These are phyloP conservation scores for Drosophila pachea DNA, from an alignment of 1,140 invertebrate species.

Conservation along the genomic window DNA sequence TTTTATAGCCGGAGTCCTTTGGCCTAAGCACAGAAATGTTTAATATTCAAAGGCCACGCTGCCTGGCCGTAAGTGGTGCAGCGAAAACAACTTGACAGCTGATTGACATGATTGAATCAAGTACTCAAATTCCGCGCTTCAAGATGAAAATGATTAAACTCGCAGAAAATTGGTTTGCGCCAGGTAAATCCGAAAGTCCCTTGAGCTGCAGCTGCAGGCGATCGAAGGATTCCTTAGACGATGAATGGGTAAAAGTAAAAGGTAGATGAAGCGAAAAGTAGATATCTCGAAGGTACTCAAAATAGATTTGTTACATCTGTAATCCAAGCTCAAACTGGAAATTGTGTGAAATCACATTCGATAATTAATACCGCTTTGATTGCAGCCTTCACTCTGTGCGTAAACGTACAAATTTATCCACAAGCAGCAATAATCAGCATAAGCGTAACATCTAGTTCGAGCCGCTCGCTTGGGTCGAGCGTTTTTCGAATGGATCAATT, in stretches of 20 bases:
- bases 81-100: slow-evolving; percentile 30
- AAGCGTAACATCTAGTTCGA: background rate
- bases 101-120: slow-evolving; percentile 54
- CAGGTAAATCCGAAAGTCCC: background rate
- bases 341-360: too few species aligned
- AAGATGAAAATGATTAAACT: slow-evolving; percentile 16
- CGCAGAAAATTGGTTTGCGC: background rate
- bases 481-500: slow-evolving; percentile 17
- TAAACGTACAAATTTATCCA: background rate
- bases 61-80: background rate
- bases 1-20: slow-evolving; percentile 39
- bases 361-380: too few species aligned
- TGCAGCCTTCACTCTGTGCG: too few species aligned
- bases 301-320: too few species aligned
- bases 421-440: background rate
- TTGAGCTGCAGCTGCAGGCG: too few species aligned
- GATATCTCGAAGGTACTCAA: too few species aligned
- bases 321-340: too few species aligned
- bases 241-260: too few species aligned
- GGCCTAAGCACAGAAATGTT: background rate
- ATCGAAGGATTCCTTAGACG: too few species aligned
- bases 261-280: too few species aligned
- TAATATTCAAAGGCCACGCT: slow-evolving; percentile 18
- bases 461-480: background rate
- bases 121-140: slow-evolving; percentile 1